Evolutionary conservation across 2,113 vertebrate genomes (phyloP).

Genomic region (Cathartes aura): DNA sequence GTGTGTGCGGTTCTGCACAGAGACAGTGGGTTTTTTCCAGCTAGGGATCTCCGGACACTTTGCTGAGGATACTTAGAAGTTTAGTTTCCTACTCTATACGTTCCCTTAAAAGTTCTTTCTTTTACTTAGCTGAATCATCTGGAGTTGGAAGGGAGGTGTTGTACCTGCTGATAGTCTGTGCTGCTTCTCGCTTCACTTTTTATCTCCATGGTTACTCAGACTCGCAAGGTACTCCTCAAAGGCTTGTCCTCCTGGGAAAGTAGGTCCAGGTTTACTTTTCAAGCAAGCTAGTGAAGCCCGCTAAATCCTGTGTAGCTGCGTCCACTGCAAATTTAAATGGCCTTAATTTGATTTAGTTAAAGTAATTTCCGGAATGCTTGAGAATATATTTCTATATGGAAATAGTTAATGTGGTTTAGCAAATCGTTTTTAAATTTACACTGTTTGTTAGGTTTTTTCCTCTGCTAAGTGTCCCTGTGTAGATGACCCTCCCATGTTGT

Average conservation of each 20-base stretch:
- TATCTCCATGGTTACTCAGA: background rate
- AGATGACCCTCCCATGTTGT: fast-evolving
- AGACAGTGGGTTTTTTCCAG: too few relatives aligned
- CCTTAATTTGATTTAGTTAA: background rate
- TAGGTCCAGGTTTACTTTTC: background rate
- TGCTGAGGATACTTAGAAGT: background rate
- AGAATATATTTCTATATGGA: background rate
- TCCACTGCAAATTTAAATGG: background rate
- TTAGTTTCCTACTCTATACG: background rate
- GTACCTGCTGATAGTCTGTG: background rate
- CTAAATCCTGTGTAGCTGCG: background rate
- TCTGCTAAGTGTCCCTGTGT: background rate
- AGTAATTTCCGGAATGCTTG: background rate
- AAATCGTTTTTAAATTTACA: background rate
- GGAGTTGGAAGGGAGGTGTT: background rate
- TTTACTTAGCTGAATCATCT: background rate
- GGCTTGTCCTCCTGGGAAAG: background rate
- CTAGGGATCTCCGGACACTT: background rate
- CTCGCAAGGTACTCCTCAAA: background rate
- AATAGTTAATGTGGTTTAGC: background rate
- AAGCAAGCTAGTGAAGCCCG: background rate
- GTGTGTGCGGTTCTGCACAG: fast-evolving
- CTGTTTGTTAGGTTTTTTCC: background rate
- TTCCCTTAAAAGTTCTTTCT: background rate
- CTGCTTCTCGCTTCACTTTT: background rate